A percentile compares a stretch with the other conserved stretches of the same genome.
These are phyloP conservation scores for Gracilinanus agilis DNA, from an alignment of 2,113 vertebrate genomes.

Conservation along the genomic window DNA sequence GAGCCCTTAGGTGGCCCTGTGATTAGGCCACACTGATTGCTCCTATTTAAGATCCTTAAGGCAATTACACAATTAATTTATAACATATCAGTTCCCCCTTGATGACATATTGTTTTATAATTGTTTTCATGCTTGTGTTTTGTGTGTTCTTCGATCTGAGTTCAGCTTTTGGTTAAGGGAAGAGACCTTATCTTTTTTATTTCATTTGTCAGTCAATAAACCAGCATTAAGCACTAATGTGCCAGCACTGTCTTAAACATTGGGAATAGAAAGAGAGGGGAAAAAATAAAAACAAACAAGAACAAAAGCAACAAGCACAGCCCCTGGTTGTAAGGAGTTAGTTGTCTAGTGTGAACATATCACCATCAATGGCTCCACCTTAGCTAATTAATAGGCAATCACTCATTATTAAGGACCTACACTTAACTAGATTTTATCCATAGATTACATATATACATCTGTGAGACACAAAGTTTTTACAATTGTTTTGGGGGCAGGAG, in stretches of 20 bases:
- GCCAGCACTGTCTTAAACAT: neutral
- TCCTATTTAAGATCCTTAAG: accelerated
- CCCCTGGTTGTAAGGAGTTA: neutral
- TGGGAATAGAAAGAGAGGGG: neutral
- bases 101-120: neutral
- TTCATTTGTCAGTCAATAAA: neutral
- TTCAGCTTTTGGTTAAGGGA: accelerated
- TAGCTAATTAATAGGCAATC: neutral
- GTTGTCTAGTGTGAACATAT: neutral
- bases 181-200: neutral
- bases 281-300: neutral
- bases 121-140: neutral
- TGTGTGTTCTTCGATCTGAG: neutral
- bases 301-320: neutral
- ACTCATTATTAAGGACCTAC: neutral
- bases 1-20: neutral
- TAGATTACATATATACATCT: neutral
- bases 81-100: neutral
- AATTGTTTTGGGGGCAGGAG: neutral
- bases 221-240: neutral
- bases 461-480: neutral
- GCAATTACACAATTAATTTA: neutral
- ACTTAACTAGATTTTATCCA: neutral
- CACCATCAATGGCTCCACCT: neutral
- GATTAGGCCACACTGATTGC: neutral